Evolutionary conservation across 2,113 vertebrate species (phyloP).

Genomic region (Leucopsar rothschildi): DNA sequence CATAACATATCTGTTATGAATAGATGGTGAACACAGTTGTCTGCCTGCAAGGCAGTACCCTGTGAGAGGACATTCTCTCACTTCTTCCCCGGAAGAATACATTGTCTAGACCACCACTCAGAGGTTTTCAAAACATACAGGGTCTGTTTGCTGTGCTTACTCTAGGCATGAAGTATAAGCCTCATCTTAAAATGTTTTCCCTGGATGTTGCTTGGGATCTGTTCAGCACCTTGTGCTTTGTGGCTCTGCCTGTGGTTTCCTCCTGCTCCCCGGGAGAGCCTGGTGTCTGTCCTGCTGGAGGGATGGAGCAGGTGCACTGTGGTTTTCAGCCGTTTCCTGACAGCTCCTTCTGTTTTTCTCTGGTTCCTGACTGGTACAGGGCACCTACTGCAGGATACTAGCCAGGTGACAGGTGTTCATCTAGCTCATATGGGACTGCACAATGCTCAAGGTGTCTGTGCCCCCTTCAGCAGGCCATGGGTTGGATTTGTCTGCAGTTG

Average conservation of each 20-base stretch:
- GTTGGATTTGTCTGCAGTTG: not conserved
- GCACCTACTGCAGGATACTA: too few species aligned
- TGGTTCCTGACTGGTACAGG: not conserved
- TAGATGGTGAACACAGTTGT: not conserved
- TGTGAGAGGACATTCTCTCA: not conserved
- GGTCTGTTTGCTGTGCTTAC: not conserved
- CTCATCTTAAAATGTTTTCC: not conserved
- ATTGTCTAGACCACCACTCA: not conserved
- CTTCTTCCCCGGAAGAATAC: not conserved
- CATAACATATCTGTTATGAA: not conserved
- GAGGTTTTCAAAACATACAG: rapidly evolving
- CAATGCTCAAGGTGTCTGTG: not conserved
- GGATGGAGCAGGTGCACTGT: not conserved
- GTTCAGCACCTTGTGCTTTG: not conserved
- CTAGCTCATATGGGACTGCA: not conserved
- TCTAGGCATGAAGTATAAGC: not conserved
- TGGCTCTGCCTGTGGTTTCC: not conserved
- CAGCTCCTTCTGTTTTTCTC: not conserved
- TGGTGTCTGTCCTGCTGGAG: not conserved
- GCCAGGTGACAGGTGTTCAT: not conserved
- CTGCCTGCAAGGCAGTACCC: not conserved
- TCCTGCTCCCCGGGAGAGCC: not conserved
- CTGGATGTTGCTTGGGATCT: not conserved
- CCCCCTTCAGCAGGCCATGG: rapidly evolving
- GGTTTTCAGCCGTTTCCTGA: rapidly evolving